Conservation (phyloP, 2,797 vertebrate species). For the Hoplostethus atlanticus region DNA sequence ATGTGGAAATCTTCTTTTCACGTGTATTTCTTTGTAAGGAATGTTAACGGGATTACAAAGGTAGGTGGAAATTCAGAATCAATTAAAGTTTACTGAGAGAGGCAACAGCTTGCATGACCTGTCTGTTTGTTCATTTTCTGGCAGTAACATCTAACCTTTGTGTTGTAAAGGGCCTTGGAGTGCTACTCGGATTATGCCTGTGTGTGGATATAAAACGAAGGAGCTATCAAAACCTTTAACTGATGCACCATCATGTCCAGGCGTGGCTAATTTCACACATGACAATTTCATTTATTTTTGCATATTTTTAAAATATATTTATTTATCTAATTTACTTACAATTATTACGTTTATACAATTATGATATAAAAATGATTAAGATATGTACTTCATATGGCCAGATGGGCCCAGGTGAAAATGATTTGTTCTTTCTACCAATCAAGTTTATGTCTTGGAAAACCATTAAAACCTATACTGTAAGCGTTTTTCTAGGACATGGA, state of each 20-base stretch:
- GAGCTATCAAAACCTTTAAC: constrained; percentile 34
- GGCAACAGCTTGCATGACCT: constrained; percentile 14
- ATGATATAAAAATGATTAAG: too few relatives aligned
- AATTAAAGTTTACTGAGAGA: constrained; percentile 31
- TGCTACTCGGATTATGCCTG: constrained; percentile 33
- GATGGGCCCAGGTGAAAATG: too few relatives aligned
- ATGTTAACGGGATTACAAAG: constrained; percentile 21
- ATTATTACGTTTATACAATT: too few relatives aligned
- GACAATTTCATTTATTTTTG: not conserved
- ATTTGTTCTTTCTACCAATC: too few relatives aligned
- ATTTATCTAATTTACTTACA: not conserved
- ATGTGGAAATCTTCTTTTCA: not conserved
- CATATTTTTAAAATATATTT: not conserved
- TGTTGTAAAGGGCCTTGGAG: constrained; percentile 50
- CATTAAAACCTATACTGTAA: too few relatives aligned
- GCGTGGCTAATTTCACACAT: not conserved
- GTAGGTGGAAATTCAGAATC: constrained; percentile 41
- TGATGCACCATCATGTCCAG: constrained; percentile 19
- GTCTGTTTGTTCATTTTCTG: constrained; percentile 42
- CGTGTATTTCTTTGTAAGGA: not conserved
- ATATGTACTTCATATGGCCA: too few relatives aligned
- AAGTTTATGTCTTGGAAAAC: too few relatives aligned
- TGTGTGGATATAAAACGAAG: constrained; percentile 37
- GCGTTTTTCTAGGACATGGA: too few relatives aligned
- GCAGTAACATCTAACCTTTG: constrained; percentile 47